Base-by-base conservation (phyloP, 64 coral and sea anemone genomes). In the Montipora cactus region DNA sequence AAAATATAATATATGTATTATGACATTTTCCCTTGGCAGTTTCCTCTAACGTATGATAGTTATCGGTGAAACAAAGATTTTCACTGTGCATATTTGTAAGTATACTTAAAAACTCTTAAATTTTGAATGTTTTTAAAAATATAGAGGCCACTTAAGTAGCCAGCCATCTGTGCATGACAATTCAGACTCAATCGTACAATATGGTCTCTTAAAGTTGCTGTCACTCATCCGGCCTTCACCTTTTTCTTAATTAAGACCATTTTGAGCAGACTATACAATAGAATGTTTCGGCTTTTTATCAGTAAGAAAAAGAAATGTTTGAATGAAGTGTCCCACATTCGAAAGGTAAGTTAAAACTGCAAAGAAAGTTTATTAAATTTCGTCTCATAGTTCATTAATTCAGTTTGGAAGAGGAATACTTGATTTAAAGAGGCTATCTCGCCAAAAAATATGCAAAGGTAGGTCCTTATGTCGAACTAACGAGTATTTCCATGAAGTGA, bases 221-320 rank as follows among this genome's bases (percentile, higher is more conserved):
- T 72, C 53, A 71, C 47, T 71, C 49, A 15, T 71, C 9, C 37
- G 37, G 37, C 37, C 37, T 37, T 49, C 68, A 21, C 71, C 66
- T 72, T 86, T 59, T 45, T 72, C 45, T 72, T 86, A 86, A 86
- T 86, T 86, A 86, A 86, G 53, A 69, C 79, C 58, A 61, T 68
- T 13, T 67, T 37, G 19, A 19, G 46, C 59, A 66, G 25, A 84
- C 61, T 47, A 84, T 84, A 47, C 37, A 37, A 37, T 37, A 37
- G 37, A 37, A 37, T 37, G 37, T 37, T 37, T 37, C 37, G 37
- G 37, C 18, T 71, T 10, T 64, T 12, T 4, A 14, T 14, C 9
- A 16, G 61, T 64, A 15, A 64, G 3, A 64, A 64, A 15, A 64
- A 64, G 14, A 9, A 15, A 49, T 72, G 49, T 86, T 49, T 86